Evolutionary conservation across 2,113 vertebrate species (phyloP), one percentile per base, ranked within the genome.

Genomic region (Sceloporus undulatus): DNA sequence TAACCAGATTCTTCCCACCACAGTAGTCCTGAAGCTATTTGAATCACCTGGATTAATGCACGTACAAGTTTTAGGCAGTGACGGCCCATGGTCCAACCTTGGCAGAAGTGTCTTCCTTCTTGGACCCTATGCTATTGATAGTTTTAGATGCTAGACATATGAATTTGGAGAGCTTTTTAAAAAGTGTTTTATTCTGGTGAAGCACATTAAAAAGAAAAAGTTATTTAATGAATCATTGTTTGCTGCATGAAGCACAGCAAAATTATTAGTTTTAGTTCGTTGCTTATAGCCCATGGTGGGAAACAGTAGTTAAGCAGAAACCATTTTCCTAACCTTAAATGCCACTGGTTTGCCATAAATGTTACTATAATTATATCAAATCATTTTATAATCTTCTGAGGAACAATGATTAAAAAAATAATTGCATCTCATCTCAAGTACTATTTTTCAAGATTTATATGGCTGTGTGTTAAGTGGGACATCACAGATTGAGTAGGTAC

Each of bases 321-420:
- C 90, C 90, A 95, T 95, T 96, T 96, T 93, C 65, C 91, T 94
- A 94, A 94, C 86, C 93, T 90, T 93, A 91, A 97, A 96, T 97
- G 94, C 86, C 94, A 96, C 91, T 85, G 90, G 90, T 96, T 96
- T 96, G 87, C 91, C 90, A 93, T 92, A 96, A 95, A 89, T 95
- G 92, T 92, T 95, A 91, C 92, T 94, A 76, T 94, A 97, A 95
- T 97, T 96, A 96, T 96, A 96, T 97, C 95, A 97, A 92, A 95
- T 95, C 19, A 94, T 84, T 94, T 96, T 87, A 91, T 95, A 96
- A 95, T 94, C 96, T 96, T 95, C 65, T 74, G 92, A 84, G 68
- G 88, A 92, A 94, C 93, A 89, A 34, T 93, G 16, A 93, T 38
- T 91, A 83, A 92, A 95, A 34, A 74, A 90, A 86, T 94, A 95